These are phyloP conservation scores for Delphinapterus leucas DNA, from an alignment of 2,113 vertebrate genomes.

Conservation along the genomic window DNA sequence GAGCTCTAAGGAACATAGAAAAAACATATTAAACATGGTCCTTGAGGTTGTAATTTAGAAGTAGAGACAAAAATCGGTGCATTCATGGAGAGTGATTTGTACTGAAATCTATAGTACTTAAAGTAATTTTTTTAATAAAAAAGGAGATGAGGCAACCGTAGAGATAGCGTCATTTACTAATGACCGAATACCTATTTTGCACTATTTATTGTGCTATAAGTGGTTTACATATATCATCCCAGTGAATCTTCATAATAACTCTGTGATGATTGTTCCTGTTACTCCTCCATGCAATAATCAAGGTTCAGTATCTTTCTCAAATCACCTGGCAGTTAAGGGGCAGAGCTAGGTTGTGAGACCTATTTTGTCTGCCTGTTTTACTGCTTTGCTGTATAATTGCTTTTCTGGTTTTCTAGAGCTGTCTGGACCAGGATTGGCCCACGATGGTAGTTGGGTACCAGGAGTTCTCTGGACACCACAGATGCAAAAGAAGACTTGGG, in stretches of 20 bases:
- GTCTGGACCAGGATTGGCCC: neutral
- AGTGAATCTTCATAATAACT: neutral
- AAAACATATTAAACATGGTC: neutral
- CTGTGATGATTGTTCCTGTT: neutral
- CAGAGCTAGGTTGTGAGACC: neutral
- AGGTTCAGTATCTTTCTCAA: neutral
- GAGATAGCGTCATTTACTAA: neutral
- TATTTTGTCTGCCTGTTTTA: neutral
- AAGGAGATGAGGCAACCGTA: neutral
- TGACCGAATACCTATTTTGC: neutral
- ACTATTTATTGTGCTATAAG: neutral
- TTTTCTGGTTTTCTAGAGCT: neutral
- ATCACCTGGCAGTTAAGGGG: neutral
- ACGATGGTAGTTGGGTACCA: neutral
- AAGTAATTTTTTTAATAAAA: neutral
- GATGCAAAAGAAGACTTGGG: neutral
- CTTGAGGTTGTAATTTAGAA: conserved; percentile 9
- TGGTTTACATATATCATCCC: neutral
- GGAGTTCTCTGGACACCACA: neutral
- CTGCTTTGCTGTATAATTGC: neutral
- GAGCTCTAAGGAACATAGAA: neutral
- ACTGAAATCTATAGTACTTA: neutral
- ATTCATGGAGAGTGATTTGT: neutral
- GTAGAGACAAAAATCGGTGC: neutral
- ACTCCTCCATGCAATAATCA: neutral